Base-by-base conservation (phyloP, 2,797 vertebrate genomes). In the Strix occidentalis region DNA sequence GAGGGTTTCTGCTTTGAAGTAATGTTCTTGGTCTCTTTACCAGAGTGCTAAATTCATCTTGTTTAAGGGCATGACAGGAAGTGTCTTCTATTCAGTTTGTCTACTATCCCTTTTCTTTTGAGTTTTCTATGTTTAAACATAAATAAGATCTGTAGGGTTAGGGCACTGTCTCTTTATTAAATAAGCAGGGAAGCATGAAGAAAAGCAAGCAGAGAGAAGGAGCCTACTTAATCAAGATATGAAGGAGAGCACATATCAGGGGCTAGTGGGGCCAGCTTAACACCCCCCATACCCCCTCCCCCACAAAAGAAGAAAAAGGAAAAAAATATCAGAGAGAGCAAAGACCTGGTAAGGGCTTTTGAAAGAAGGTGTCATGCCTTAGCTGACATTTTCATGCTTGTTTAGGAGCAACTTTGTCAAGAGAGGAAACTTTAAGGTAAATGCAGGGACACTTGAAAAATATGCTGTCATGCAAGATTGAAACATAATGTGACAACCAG, bases 361-460 rank as follows among this genome's bases (percentile, higher is more conserved):
- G 57, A 86, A 92, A 89, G 28, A 87, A 72, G 20, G 7, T 61
- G 46, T 83, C 43, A 89, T 43, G 37, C 50, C 31, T 57, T 84
- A 77, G 68, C 45, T 91, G 80, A 79, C 24, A 60, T 90, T 93
- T 94, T 86, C 58, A 63, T 77, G 75, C 54, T 94, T 96, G 65
- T 93, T 95, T 95, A 77, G 92, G 60, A 92, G 54, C 56, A 95
- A 92, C 81, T 96, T 94, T 92, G 89, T 96, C 57, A 82, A 91
- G 58, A 69, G 66, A 56, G 29, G n/a, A 92, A 97, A 95, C 72
- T 93, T 95, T 41, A 87, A 97, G 94, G 71, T 90, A 96, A 94
- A 96, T 75, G 53, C 91, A 93, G 93, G 93, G 93, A 95, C 87
- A 93, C 61, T 94, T 94, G 94, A 92, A 96, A 96, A 97, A 97